Base-by-base conservation (phyloP, 2,888 invertebrate genomes). In the Drosophila trichaetosa region DNA sequence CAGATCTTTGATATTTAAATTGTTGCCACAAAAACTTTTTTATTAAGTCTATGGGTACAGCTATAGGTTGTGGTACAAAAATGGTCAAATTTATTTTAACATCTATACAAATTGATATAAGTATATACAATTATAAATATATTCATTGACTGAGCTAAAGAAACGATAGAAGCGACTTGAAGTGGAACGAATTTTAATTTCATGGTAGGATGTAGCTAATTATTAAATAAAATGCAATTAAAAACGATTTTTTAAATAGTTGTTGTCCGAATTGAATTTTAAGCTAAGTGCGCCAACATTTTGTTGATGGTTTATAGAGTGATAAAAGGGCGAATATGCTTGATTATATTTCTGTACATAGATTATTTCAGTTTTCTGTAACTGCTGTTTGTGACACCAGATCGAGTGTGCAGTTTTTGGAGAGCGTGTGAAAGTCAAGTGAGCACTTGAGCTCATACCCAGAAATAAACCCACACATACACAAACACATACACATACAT, bases 341-440 rank as follows among this genome's bases (percentile, higher is more conserved):
- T 27, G 11, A 42, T 24, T 24, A 6, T 21, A 24, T 36, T 36
- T 46, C 13, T 51, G 42, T 42, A 59, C 49, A 42, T 63, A n/a
- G 38, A 64, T 64, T 74, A 73, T 56, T 64, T 71, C 54, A 69
- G 69, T 49, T 67, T 38, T 52, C 46, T 67, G 72, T 61, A 40
- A 53, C 81, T 73, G 71, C 86, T 85, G 86, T 69, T 83, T 64
- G 65, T 85, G 85, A 88, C 85, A 85, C 61, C 73, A 63, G 76
- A 82, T 87, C 73, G 76, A 84, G 83, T 78, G 85, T 82, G 73
- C 76, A 82, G 76, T 80, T 82, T 79, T 85, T 70, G 73, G 78
- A 74, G 82, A 71, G 72, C 65, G 61, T 76, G 73, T 81, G 80
- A 80, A 88, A 82, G 83, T 86, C 88, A 88, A 88, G 86, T 76